A percentile compares a stretch with the other conserved stretches of the same genome.
phyloP scores from a whole-genome alignment of 2,888 invertebrate genomes.

The Netelia fuscicornis region DNA sequence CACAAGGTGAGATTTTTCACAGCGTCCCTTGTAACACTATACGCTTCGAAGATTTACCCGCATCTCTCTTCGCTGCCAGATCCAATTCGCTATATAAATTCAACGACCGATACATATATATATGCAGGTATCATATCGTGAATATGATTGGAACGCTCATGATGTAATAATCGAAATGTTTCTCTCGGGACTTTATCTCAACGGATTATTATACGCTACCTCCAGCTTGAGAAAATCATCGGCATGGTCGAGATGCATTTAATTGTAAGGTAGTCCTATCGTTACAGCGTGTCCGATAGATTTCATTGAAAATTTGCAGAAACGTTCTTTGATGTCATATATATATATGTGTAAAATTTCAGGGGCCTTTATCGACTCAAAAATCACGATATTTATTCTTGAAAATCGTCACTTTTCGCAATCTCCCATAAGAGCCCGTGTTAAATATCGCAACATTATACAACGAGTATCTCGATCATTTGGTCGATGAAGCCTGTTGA shows the following conservation, averaged over 20 bases:
- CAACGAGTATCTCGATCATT: no score
- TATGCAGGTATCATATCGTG: neutral
- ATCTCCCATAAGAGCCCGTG: no score
- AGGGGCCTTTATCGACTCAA: no score
- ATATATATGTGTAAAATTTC: no score
- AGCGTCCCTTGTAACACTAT: neutral
- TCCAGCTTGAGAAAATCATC: neutral
- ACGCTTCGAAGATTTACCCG: slow-evolving; percentile 28
- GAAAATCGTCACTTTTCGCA: no score
- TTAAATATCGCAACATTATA: no score
- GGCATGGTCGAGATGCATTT: neutral
- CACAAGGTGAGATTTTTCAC: slow-evolving; percentile 29
- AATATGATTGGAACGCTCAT: slow-evolving; percentile 8
- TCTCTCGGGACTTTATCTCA: neutral
- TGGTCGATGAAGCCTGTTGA: no score
- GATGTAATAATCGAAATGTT: neutral
- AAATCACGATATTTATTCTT: no score
- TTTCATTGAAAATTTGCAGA: no score
- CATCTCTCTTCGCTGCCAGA: neutral
- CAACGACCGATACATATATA: neutral
- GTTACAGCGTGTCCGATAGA: no score
- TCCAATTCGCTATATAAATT: slow-evolving; percentile 48
- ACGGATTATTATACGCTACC: neutral
- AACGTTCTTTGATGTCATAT: no score
- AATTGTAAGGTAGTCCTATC: no score